phyloP scores from a whole-genome alignment of 2,797 vertebrate species.

The Ibycter americanus region DNA sequence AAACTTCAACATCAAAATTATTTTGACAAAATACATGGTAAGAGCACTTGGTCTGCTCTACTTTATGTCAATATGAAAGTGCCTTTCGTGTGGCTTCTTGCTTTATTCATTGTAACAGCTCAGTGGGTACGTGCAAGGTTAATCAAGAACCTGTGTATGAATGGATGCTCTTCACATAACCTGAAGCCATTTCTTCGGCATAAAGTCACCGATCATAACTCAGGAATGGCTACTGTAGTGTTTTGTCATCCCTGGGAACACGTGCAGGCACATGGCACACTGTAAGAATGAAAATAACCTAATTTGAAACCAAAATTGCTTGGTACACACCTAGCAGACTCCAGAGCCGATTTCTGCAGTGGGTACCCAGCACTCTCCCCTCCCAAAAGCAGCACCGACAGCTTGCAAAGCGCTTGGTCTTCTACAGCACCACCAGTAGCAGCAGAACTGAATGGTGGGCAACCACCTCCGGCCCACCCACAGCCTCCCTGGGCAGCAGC shows the following conservation, averaged over 20 bases:
- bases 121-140: slow-evolving; percentile 61
- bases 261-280: neutral
- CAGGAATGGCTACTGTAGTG: neutral
- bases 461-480: neutral
- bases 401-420: neutral
- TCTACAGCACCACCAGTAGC: neutral
- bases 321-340: neutral
- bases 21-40: slow-evolving; percentile 68
- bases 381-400: neutral
- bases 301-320: neutral
- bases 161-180: slow-evolving; percentile 55
- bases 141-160: slow-evolving; percentile 62
- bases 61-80: slow-evolving; percentile 60
- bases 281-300: neutral
- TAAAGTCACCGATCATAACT: neutral
- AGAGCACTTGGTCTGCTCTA: slow-evolving; percentile 52
- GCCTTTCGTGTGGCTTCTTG: slow-evolving; percentile 58
- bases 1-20: slow-evolving; percentile 63
- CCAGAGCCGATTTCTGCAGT: neutral
- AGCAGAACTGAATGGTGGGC: neutral
- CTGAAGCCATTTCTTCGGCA: slow-evolving; percentile 53
- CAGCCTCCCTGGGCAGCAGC: neutral
- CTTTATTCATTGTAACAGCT: slow-evolving; percentile 62
- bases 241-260: slow-evolving; percentile 5
- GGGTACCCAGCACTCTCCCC: neutral